A percentile compares a stretch with the other conserved stretches of the same genome.
Conservation (phyloP, 2,113 vertebrate species). For the Shinisaurus crocodilurus region DNA sequence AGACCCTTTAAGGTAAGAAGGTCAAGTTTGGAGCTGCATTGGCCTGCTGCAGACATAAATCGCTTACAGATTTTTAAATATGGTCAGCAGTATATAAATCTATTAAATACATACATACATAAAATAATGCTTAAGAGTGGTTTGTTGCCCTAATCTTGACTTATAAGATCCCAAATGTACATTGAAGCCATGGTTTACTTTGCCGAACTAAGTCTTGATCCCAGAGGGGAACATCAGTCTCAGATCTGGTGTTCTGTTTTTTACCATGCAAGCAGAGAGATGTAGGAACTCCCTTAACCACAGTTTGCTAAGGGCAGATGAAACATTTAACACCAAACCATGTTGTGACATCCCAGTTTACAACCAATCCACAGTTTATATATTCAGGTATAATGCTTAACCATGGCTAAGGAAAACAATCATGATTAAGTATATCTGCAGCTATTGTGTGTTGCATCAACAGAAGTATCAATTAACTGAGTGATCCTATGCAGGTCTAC, state of each 20-base stretch:
- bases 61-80: too few species aligned
- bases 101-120: not conserved
- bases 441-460: not conserved
- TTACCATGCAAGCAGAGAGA: not conserved
- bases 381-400: not conserved
- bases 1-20: slow-evolving; percentile 73
- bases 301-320: not conserved
- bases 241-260: not conserved
- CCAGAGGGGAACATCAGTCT: not conserved
- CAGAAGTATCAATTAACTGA: not conserved
- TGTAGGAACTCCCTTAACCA: not conserved
- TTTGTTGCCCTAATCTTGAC: not conserved
- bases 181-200: not conserved
- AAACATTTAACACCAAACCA: not conserved
- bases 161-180: not conserved
- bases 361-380: not conserved
- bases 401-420: not conserved
- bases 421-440: not conserved
- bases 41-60: not conserved
- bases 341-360: not conserved
- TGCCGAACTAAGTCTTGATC: not conserved
- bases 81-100: not conserved
- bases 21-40: not conserved
- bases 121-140: not conserved
- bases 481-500: too few species aligned